phyloP scores from a whole-genome alignment of 2,888 invertebrate species.

The Macrophya alboannulata region DNA sequence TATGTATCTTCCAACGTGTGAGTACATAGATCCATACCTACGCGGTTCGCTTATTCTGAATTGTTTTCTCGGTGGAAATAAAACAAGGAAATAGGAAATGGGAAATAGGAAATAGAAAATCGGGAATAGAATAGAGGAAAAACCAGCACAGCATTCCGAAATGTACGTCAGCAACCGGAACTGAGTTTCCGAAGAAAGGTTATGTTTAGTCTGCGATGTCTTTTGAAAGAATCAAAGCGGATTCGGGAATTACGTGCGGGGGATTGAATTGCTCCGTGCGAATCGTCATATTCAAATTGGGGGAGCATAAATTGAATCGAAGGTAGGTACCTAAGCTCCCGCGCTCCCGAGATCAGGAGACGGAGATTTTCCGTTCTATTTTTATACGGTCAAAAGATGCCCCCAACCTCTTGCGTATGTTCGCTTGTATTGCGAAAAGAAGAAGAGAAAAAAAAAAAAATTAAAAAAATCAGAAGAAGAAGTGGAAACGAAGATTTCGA shows the following conservation, averaged over 20 bases:
- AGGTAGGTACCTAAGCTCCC: constrained; percentile 11
- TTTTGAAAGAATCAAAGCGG: constrained; percentile 44
- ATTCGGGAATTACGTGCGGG: constrained; percentile 41
- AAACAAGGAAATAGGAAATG: not conserved
- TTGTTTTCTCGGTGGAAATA: not conserved
- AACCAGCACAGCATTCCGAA: not conserved
- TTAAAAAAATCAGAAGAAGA: constrained; percentile 31
- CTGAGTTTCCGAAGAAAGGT: constrained; percentile 26
- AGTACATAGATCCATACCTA: not conserved
- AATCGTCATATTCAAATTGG: constrained; percentile 50
- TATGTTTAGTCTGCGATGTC: constrained; percentile 37
- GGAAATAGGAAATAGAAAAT: not conserved
- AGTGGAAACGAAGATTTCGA: constrained; percentile 43
- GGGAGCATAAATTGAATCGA: constrained; percentile 50
- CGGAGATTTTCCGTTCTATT: constrained; percentile 32
- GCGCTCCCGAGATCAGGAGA: constrained; percentile 17
- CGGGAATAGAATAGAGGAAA: not conserved
- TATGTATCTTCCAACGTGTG: not conserved
- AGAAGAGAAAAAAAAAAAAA: constrained; percentile 46
- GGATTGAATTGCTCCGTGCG: constrained; percentile 22
- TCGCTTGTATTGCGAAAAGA: constrained; percentile 6
- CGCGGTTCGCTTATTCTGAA: not conserved
- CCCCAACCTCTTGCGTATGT: not conserved
- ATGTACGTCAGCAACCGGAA: constrained; percentile 7
- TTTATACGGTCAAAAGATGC: constrained; percentile 44